Base-by-base conservation (phyloP, 1,140 invertebrate genomes). In the Coenobita brevimanus region DNA sequence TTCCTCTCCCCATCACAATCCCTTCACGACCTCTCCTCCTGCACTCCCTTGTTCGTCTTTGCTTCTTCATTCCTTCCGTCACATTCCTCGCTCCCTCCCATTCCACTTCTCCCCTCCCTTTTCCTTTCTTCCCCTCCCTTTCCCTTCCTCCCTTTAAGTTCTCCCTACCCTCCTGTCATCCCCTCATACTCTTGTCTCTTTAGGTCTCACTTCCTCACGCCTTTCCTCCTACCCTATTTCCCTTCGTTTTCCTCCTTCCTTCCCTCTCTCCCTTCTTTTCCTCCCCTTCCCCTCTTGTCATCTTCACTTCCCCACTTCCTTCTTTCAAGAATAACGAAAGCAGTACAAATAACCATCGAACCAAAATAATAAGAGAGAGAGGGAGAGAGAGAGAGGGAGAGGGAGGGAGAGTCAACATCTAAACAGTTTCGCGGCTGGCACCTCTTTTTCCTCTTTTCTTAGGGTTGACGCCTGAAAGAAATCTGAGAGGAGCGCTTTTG, bases 201-300 rank as follows among this genome's bases (percentile, higher is more conserved):
- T 24, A 10, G 2, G n/a, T 76, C 36, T n/a, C 50, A 3, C 41
- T 46, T 46, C 73, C 27, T 24, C 54, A 0, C 30, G 3, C 13
- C n/a, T 3, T 46, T 38, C 21, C 38, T 43, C 3, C 71, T 27
- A 3, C 21, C 41, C 41, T n/a, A 24, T 24, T 1, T n/a, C 73
- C 60, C 60, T 57, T 54, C 6, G 50, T 50, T 43, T 50, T 75
- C 71, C 64, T 69, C n/a, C 75, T 76, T 24, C 73, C 21, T 17
- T 41, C 3, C 69, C 30, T 73, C 69, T 38, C 38, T 3, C 27
- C 15, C 33, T 41, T 73, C 27, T 41, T 73, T 41, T 21, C 24
- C 33, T 6, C 15, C 33, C 69, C 30, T 46, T 76, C 38, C 21
- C 21, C 43, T n/a, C 4, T 27, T n/a, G n/a, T n/a, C n/a, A n/a